Percentiles rank a stretch among this genome's conserved stretches.
These are phyloP conservation scores for Tretioscincus oriximinensis DNA, from an alignment of 2,113 vertebrate genomes.

Conservation along the genomic window DNA sequence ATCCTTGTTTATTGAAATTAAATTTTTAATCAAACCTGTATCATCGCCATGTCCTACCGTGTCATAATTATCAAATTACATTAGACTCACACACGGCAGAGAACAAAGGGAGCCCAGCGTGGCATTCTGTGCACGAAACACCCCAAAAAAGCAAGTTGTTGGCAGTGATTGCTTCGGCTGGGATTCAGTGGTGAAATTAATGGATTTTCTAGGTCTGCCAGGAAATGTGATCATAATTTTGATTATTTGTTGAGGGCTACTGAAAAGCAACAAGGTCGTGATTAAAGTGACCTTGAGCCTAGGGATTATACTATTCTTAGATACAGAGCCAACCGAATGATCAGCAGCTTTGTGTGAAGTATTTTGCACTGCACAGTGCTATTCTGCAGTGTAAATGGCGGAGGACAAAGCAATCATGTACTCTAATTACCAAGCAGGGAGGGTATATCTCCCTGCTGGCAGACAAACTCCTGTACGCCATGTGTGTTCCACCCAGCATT, in stretches of 20 bases:
- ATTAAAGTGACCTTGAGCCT: conserved; percentile 25
- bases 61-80: conserved; percentile 68
- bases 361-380: background rate
- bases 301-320: background rate
- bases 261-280: conserved; percentile 9
- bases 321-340: background rate
- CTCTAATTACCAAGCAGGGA: background rate
- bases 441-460: background rate
- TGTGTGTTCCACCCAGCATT: background rate
- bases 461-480: background rate
- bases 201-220: conserved; percentile 54
- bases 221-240: conserved; percentile 50
- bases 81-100: conserved; percentile 50
- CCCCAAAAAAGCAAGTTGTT: conserved; percentile 55
- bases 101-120: conserved; percentile 17
- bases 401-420: background rate
- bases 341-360: background rate
- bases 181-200: conserved; percentile 57
- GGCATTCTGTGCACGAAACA: conserved; percentile 40
- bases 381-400: background rate
- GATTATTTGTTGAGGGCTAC: conserved; percentile 42
- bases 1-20: conserved; percentile 59
- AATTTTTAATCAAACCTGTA: conserved; percentile 67
- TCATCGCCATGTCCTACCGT: conserved; percentile 47
- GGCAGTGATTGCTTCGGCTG: conserved; percentile 44